Conservation (phyloP, 2,888 invertebrate species). For the Rugalucina vietnamica region DNA sequence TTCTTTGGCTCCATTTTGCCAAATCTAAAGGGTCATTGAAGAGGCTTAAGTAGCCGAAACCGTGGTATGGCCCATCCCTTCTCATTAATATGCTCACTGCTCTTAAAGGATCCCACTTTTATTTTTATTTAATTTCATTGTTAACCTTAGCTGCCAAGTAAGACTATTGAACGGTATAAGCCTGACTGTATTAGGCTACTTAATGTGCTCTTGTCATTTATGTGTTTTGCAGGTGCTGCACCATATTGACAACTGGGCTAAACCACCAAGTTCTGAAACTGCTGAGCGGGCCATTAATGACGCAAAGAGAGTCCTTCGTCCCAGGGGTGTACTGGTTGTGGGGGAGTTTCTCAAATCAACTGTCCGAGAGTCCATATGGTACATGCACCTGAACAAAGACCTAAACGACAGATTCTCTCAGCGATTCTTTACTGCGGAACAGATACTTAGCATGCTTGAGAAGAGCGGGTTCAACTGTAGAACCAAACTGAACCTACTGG, state of each 20-base stretch:
- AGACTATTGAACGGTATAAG: no score
- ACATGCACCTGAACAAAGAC: neutral
- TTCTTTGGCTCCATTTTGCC: no score
- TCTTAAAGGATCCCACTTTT: no score
- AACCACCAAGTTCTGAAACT: neutral
- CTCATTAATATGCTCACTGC: no score
- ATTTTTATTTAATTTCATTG: no score
- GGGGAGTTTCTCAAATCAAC: constrained; percentile 6
- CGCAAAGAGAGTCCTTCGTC: constrained; percentile 4
- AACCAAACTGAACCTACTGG: constrained; percentile 21
- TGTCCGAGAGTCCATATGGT: constrained; percentile 15
- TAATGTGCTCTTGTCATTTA: no score
- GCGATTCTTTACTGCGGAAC: neutral
- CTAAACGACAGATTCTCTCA: constrained; percentile 16
- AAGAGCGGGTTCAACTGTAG: neutral
- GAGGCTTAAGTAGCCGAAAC: no score
- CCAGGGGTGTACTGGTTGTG: constrained; percentile 17
- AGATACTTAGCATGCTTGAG: neutral
- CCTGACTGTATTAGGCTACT: no score
- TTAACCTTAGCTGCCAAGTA: no score
- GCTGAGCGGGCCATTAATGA: neutral
- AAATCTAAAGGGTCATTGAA: no score
- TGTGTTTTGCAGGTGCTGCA: constrained; percentile 29
- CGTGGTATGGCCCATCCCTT: no score
- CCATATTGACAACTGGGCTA: constrained; percentile 17